Percentiles rank a stretch among this genome's conserved stretches.
phyloP scores from a whole-genome alignment of 2,113 vertebrate species.

The Xiphophorus maculatus region DNA sequence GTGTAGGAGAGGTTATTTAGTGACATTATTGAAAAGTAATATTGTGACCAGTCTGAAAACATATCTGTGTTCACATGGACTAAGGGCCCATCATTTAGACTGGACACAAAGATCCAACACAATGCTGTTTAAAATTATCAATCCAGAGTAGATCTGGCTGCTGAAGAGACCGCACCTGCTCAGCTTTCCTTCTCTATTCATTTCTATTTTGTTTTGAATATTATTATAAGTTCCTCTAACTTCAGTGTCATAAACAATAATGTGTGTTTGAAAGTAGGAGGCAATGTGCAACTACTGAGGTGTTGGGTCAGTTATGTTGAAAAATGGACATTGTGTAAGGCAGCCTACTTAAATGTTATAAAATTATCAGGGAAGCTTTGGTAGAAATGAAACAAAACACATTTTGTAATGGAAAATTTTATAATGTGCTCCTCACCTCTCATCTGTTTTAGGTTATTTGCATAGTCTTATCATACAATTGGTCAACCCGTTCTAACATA shows the following conservation, averaged over 20 bases:
- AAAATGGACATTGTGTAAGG: too few species aligned
- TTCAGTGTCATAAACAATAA: too few species aligned
- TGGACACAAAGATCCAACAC: conserved; percentile 66
- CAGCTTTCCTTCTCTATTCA: conserved; percentile 2
- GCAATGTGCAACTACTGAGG: background rate
- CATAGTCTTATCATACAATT: too few species aligned
- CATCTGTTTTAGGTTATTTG: too few species aligned
- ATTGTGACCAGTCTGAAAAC: conserved; percentile 26
- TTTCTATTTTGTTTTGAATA: background rate
- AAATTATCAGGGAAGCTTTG: too few species aligned
- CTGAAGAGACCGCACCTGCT: conserved; percentile 60
- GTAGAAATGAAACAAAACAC: too few species aligned
- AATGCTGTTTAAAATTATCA: conserved; percentile 36
- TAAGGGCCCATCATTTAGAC: conserved; percentile 54
- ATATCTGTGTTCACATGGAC: conserved; percentile 37
- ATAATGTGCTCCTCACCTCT: too few species aligned
- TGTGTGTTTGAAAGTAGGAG: too few species aligned
- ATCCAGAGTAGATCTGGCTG: conserved; percentile 10
- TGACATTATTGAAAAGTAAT: conserved; percentile 32
- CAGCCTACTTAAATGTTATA: too few species aligned
- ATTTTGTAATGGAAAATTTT: too few species aligned
- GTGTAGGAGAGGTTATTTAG: conserved; percentile 31
- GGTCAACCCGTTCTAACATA: too few species aligned
- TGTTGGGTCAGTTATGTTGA: background rate
- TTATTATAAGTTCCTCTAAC: background rate